Evolutionary conservation across 2,113 vertebrate species (phyloP).

Genomic region (Neolamprologus hecqui): DNA sequence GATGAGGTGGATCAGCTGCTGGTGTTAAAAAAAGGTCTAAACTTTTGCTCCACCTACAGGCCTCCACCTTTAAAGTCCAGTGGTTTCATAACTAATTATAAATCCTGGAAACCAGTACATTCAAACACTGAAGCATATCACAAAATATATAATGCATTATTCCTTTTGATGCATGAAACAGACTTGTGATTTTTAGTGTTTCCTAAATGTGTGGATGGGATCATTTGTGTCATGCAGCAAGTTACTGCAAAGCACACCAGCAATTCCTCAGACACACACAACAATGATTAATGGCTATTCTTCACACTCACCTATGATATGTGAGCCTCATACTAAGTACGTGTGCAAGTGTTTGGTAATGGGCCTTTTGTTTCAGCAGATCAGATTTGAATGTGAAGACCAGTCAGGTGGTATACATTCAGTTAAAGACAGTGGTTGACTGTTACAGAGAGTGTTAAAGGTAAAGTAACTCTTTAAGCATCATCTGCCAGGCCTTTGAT

Average conservation of each 20-base stretch:
- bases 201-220: not conserved
- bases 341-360: not conserved
- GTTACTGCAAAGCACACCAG: not conserved
- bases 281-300: rapidly evolving
- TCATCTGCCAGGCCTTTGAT: not conserved
- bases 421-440: not conserved
- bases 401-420: not conserved
- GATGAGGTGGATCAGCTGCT: not conserved
- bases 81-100: rapidly evolving
- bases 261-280: rapidly evolving
- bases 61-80: rapidly evolving
- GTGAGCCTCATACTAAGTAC: rapidly evolving
- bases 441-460: not conserved
- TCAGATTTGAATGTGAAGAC: not conserved
- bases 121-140: rapidly evolving
- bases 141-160: not conserved
- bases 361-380: not conserved
- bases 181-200: not conserved
- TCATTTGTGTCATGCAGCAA: not conserved
- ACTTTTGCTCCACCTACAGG: not conserved
- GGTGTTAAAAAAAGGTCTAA: not conserved
- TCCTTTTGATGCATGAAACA: rapidly evolving
- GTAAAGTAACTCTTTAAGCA: not conserved
- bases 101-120: not conserved
- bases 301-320: not conserved